Conservation (phyloP, 2,113 vertebrate genomes). For the Nesospiza acunhae region DNA sequence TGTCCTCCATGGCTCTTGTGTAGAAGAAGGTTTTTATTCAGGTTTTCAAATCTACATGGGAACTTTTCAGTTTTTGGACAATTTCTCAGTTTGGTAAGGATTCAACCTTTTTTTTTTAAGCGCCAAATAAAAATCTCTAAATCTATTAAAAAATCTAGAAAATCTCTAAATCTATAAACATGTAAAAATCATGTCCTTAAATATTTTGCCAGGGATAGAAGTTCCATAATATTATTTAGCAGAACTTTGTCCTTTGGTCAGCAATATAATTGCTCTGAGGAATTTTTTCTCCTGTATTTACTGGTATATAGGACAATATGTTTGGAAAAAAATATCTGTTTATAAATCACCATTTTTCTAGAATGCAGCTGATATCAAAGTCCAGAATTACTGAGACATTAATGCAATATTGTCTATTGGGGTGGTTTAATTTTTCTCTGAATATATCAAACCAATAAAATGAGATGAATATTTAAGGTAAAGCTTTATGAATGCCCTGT, state of each 20-base stretch:
- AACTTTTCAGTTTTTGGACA: not conserved
- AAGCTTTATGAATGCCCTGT: not conserved
- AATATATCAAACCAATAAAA: not conserved
- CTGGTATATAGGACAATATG: not conserved
- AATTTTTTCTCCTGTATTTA: not conserved
- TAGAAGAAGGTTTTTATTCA: not conserved
- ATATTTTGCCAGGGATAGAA: not conserved
- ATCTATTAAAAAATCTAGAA: not conserved
- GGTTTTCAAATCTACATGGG: not conserved
- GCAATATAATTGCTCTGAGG: not conserved
- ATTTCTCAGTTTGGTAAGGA: not conserved
- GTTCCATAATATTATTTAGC: not conserved
- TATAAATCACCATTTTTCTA: not conserved
- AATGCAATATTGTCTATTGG: not conserved
- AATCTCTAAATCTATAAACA: not conserved
- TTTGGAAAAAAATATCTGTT: not conserved
- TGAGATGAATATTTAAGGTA: not conserved
- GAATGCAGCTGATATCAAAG: not conserved
- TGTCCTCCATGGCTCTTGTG: not conserved
- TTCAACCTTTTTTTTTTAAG: not conserved
- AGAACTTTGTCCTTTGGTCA: not conserved
- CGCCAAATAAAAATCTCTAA: not conserved
- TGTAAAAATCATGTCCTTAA: not conserved
- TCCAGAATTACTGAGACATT: not conserved
- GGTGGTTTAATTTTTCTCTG: not conserved